Evolutionary conservation across 2,888 invertebrate genomes (phyloP).

Genomic region (Pediacus dermestoides): DNA sequence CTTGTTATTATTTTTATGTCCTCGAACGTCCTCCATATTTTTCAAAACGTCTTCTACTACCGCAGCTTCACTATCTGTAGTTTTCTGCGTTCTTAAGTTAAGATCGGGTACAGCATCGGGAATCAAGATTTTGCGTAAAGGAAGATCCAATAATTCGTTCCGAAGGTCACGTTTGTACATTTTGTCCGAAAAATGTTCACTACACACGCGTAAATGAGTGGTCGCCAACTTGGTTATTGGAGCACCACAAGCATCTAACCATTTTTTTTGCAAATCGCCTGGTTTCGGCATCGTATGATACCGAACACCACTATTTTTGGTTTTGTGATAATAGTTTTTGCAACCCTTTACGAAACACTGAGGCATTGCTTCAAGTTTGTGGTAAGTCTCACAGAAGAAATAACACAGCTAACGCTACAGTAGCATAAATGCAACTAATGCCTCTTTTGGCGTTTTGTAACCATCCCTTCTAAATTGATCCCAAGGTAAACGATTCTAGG

Average conservation of each 20-base stretch:
- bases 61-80: no score
- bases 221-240: slow-evolving; percentile 23
- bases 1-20: slow-evolving; percentile 19
- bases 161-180: slow-evolving; percentile 56
- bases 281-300: slow-evolving; percentile 56
- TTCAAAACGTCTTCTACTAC: slow-evolving; percentile 12
- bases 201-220: slow-evolving; percentile 50
- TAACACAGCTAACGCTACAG: no score
- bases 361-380: slow-evolving; percentile 52
- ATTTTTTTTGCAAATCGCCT: slow-evolving; percentile 49
- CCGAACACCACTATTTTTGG: slow-evolving; percentile 48
- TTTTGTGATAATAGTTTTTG: slow-evolving; percentile 54
- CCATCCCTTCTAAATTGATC: no score
- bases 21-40: slow-evolving; percentile 10
- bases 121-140: slow-evolving; percentile 51
- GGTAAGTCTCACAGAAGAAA: no score
- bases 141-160: slow-evolving; percentile 55
- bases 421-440: no score
- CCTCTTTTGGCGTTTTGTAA: no score
- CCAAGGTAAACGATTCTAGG: no score
- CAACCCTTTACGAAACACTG: slow-evolving; percentile 55
- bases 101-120: slow-evolving; percentile 50
- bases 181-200: slow-evolving; percentile 52
- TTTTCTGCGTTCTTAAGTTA: slow-evolving; percentile 28
- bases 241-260: slow-evolving; percentile 51